These are phyloP conservation scores for Disparrhopalites patrizii DNA, from an alignment of 2,888 invertebrate genomes.

Conservation along the genomic window DNA sequence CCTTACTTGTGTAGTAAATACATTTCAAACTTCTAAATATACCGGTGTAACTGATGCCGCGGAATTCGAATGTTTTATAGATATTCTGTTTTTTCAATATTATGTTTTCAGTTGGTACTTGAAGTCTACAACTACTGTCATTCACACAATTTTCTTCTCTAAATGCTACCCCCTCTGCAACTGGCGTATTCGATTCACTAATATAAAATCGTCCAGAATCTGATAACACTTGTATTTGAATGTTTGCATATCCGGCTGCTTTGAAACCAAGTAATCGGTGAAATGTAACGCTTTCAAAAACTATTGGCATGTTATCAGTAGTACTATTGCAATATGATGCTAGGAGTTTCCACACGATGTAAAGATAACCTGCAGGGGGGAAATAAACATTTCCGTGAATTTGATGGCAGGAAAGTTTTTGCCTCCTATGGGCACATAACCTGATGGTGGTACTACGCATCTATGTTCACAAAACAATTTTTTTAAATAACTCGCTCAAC, in stretches of 20 bases:
- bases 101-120: slow-evolving; percentile 51
- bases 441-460: slow-evolving; percentile 73
- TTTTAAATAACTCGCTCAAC: no score
- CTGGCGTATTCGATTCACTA: slow-evolving; percentile 77
- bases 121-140: slow-evolving; percentile 36
- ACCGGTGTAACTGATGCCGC: slow-evolving; percentile 82
- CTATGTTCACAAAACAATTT: slow-evolving; percentile 55
- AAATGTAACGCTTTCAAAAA: slow-evolving; percentile 86
- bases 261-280: slow-evolving; percentile 90
- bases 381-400: slow-evolving; percentile 68
- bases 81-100: slow-evolving; percentile 65
- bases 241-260: slow-evolving; percentile 72
- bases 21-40: slow-evolving; percentile 73
- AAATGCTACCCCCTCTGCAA: slow-evolving; percentile 68
- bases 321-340: slow-evolving; percentile 72
- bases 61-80: slow-evolving; percentile 78
- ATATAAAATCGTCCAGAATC: slow-evolving; percentile 84
- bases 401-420: slow-evolving; percentile 65
- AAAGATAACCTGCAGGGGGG: slow-evolving; percentile 80
- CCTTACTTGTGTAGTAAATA: slow-evolving; percentile 64
- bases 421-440: slow-evolving; percentile 68
- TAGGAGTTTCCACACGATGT: slow-evolving; percentile 78
- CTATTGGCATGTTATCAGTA: slow-evolving; percentile 73
- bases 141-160: slow-evolving; percentile 51
- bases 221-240: slow-evolving; percentile 76